phyloP scores from a whole-genome alignment of 2,888 invertebrate genomes.

The Hedychridium roseum region DNA sequence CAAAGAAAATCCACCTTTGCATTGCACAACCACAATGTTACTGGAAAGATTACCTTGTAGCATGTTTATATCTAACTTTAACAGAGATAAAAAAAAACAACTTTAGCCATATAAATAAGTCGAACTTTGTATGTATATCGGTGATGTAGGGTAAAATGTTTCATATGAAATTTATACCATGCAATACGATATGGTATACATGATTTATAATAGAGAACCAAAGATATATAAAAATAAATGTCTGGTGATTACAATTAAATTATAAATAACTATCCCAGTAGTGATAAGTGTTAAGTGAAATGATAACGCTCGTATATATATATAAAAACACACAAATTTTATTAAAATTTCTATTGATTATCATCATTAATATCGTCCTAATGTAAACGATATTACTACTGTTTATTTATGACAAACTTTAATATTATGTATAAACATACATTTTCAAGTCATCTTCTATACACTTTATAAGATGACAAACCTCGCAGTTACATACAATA shows the following conservation, averaged over 20 bases:
- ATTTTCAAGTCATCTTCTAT: too few species aligned
- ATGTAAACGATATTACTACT: background rate
- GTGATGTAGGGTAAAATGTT: too few species aligned
- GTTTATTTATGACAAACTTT: background rate
- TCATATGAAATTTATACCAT: background rate
- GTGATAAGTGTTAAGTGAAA: background rate
- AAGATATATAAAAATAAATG: background rate
- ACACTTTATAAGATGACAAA: background rate
- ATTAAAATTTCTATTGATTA: too few species aligned
- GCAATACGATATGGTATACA: background rate
- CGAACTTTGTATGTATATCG: background rate
- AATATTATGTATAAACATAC: too few species aligned
- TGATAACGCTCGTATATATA: background rate
- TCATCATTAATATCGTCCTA: background rate
- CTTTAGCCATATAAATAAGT: background rate
- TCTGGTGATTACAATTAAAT: too few species aligned
- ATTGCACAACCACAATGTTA: background rate
- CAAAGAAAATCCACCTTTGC: background rate
- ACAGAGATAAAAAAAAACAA: background rate
- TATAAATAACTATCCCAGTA: background rate
- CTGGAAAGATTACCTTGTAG: background rate
- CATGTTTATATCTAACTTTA: background rate
- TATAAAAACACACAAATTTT: background rate
- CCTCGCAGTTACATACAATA: background rate
- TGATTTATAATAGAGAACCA: background rate